Base-by-base conservation (phyloP, 2,113 vertebrate genomes). In the Emberiza fucata region DNA sequence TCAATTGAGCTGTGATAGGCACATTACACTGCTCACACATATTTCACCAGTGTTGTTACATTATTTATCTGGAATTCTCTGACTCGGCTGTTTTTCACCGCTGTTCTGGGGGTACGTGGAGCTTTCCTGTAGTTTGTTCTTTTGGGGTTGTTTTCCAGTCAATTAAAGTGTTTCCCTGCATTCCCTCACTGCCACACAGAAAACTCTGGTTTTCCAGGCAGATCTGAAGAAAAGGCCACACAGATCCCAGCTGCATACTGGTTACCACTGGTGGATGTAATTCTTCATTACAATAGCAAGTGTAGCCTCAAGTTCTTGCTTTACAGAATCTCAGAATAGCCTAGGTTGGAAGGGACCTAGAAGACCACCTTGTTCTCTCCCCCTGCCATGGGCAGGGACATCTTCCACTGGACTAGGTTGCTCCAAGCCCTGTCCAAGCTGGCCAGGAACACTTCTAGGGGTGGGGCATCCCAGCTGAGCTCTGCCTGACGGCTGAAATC, bases 401-500 rank as follows among this genome's bases (percentile, higher is more conserved):
- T 6, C 9, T 63, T 48, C 31, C 14, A 61, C 29, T 33, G 15
- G 17, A 27, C 14, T 21, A 37, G 48, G 8, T 35, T 63, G 14
- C 31, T 63, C 40, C 63, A 61, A 54, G 35, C 25, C 29, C 18
- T 22, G 8, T 42, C 54, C 63, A 69, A 0, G 14, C 18, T 77
- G 48, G 25, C 48, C 56, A 27, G 16, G 35, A 63, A 37, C 25
- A 9, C 18, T 63, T 76, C 35, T 20, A 61, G 63, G 40, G 31
- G 16, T 48, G 18, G 18, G 63, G 20, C 44, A 53, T 24, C 25
- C 17, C 17, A 40, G 17, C 1, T 53, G 75, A 48, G 24, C 33
- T 69, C 27, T 37, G 16, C 13, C 24, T 0, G 0, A 8, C 40
- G 65, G 11, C 8, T 0, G 1, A 51, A 78, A 51, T 64, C 12